A percentile compares a stretch with the other conserved stretches of the same genome.
Evolutionary conservation across 2,888 invertebrate genomes (phyloP).

Genomic region (Stenoptilia bipunctidactyla): DNA sequence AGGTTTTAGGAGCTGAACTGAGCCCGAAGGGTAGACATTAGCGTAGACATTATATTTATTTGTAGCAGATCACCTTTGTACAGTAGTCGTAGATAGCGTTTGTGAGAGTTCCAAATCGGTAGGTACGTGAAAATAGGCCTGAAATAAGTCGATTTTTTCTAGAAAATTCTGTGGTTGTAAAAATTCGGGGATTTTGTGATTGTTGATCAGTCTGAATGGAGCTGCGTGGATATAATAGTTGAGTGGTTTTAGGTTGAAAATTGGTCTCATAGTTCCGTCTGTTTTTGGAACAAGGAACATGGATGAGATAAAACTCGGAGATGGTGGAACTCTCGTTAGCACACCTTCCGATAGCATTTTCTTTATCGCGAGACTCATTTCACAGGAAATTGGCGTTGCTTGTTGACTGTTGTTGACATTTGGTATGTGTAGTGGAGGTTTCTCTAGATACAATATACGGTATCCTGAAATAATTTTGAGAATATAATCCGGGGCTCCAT

Average conservation of each 20-base stretch:
- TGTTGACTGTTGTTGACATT: conserved; percentile 1
- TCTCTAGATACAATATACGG: conserved; percentile 8
- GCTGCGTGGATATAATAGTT: conserved; percentile 9
- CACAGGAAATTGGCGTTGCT: neutral
- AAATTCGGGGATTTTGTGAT: conserved; percentile 8
- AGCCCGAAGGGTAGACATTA: conserved; percentile 23
- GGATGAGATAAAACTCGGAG: conserved; percentile 8
- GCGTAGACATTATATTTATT: too few species aligned
- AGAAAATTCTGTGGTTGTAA: conserved; percentile 16
- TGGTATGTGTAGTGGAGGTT: conserved; percentile 3
- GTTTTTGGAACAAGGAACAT: conserved; percentile 10
- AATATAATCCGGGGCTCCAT: conserved; percentile 7
- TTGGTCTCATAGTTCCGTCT: conserved; percentile 12
- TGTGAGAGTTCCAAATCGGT: neutral
- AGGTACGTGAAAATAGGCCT: conserved; percentile 6
- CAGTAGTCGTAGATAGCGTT: conserved; percentile 8
- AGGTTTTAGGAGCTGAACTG: conserved; percentile 19
- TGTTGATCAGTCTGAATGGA: conserved; percentile 6
- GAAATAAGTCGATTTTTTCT: conserved; percentile 12
- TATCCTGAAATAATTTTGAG: conserved; percentile 8
- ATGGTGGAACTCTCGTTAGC: neutral
- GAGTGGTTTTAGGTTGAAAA: conserved; percentile 17
- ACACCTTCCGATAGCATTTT: conserved; percentile 2
- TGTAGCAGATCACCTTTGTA: conserved; percentile 13
- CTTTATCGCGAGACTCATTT: neutral